Evolutionary conservation across 1,140 invertebrate species (phyloP).

Genomic region (Chrysomallon squamiferum): DNA sequence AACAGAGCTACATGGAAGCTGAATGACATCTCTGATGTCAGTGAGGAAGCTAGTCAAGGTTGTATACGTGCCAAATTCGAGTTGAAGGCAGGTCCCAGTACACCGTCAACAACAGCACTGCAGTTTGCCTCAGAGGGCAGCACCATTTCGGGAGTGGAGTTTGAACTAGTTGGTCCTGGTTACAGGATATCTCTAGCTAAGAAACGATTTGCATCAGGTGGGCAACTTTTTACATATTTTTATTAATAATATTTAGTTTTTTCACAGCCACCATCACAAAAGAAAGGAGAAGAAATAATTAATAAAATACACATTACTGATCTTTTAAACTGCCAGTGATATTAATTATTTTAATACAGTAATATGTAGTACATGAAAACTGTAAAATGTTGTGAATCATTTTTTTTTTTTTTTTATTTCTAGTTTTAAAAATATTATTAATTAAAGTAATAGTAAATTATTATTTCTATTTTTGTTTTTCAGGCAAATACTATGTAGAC

Average conservation of each 20-base stretch:
- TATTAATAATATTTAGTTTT: background rate
- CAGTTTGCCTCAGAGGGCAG: constrained; percentile 96
- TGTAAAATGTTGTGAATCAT: no score
- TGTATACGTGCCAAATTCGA: constrained; percentile 90
- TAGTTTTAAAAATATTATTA: no score
- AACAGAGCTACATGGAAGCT: constrained; percentile 90
- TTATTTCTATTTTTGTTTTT: constrained; percentile 2
- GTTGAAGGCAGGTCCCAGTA: constrained; percentile 75
- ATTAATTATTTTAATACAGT: no score
- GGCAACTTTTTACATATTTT: no score
- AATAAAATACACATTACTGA: no score
- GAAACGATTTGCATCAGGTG: constrained; percentile 91
- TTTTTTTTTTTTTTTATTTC: no score
- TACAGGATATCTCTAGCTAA: constrained; percentile 94
- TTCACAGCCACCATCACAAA: no score
- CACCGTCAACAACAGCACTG: constrained; percentile 82
- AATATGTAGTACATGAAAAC: no score
- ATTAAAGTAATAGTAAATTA: background rate
- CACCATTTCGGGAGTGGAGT: constrained; percentile 91
- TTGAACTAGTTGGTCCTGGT: constrained; percentile 85
- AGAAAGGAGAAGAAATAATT: no score
- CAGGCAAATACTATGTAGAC: constrained; percentile 35
- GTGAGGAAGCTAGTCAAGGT: constrained; percentile 86
- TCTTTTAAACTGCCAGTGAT: no score
- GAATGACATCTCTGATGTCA: constrained; percentile 86